Evolutionary conservation across 2,797 vertebrate genomes (phyloP), one percentile per base, ranked within the genome.

Genomic region (Myotis myotis): DNA sequence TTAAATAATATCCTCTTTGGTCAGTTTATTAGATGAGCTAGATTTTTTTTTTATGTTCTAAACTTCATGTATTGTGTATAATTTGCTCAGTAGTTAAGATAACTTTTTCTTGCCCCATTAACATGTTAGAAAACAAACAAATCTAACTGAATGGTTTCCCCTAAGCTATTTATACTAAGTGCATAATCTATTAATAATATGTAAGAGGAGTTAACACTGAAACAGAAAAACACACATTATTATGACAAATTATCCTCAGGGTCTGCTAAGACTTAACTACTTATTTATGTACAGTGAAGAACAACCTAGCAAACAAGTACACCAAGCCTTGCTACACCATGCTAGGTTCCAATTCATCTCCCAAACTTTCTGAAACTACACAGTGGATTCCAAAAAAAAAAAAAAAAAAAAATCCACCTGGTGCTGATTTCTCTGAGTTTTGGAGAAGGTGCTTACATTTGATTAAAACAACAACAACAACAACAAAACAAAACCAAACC

Each of bases 101-200:
- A 88, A 95, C 86, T 89, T 96, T 94, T 96, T 94, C 88, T 91
- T 96, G 72, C 44, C 57, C 89, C 87, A 95, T 96, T 96, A 97
- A 96, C 94, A 95, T 86, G 92, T 91, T 96, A 89, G 66, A 97
- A 95, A 97, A 96, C 80, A 96, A 97, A 97, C 95, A 97, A 97
- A 91, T 96, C 68, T 96, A 90, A 96, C 80, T 76, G 47, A 94
- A 94, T 91, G 62, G 38, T 89, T 97, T 96, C 78, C 96, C 76
- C 93, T 85, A 68, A 95, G 93, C 91, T 96, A 96, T 96, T 97
- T 97, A 89, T 81, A 94, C 25, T 33, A 89, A 81, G 74, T 91
- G 96, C 95, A 89, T 84, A 97, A 97, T 92, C 91, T 97, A 97
- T 94, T 96, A 96, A 95, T 94, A 95, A 96, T 44, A 86, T 92